Evolutionary conservation across 2,797 vertebrate genomes (phyloP).

Genomic region (Muscicapa striata): DNA sequence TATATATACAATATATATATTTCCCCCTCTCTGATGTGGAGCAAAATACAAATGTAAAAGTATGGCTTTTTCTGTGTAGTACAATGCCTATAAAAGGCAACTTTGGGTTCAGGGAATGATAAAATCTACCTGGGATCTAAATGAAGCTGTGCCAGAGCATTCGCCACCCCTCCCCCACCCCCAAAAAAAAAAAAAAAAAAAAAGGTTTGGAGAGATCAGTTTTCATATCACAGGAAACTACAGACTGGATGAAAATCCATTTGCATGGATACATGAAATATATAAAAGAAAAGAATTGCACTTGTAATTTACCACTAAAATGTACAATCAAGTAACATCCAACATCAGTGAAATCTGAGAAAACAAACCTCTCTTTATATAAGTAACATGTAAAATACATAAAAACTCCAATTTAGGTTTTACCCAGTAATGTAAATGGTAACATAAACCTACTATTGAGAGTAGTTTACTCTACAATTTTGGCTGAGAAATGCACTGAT

Average conservation of each 20-base stretch:
- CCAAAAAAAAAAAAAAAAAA: too few relatives aligned
- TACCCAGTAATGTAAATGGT: conserved; percentile 5
- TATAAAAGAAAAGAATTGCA: not conserved
- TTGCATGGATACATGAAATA: not conserved
- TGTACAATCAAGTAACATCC: not conserved
- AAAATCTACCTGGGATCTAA: not conserved
- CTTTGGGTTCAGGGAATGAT: not conserved
- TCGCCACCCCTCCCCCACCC: too few relatives aligned
- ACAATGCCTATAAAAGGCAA: not conserved
- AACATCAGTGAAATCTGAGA: not conserved
- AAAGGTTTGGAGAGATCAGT: not conserved
- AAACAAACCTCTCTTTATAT: conserved; percentile 18
- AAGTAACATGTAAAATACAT: conserved; percentile 27
- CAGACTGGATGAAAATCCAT: not conserved
- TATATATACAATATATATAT: not conserved
- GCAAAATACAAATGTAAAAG: not conserved
- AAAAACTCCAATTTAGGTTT: conserved; percentile 18
- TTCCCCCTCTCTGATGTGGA: not conserved
- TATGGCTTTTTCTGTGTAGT: not conserved
- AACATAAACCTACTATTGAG: conserved; percentile 31
- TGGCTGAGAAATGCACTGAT: conserved; percentile 1
- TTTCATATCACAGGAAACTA: not conserved
- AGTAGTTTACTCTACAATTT: conserved; percentile 35
- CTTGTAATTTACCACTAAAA: not conserved
- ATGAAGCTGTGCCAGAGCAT: not conserved